Conservation (phyloP, 2,888 invertebrate species). For the Ormyrus pomaceus region DNA sequence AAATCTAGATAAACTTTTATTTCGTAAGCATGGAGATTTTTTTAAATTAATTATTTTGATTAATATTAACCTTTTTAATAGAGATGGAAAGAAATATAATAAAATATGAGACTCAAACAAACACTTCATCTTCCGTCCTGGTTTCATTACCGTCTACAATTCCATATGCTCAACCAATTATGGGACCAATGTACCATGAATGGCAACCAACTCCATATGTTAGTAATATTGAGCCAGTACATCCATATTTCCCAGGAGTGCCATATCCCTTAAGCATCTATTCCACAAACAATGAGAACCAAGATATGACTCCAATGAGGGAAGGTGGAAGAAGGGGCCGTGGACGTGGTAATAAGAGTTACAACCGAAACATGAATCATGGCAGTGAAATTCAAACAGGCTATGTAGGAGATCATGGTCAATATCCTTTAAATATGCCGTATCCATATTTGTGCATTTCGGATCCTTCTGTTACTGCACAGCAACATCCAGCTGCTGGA, state of each 20-base stretch:
- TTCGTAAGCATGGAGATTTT: not conserved
- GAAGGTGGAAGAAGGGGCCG: conserved; percentile 63
- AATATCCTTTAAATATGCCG: conserved; percentile 60
- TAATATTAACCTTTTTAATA: conserved; percentile 16
- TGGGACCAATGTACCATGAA: conserved; percentile 59
- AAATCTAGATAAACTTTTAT: conserved; percentile 20
- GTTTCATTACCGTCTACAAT: conserved; percentile 60
- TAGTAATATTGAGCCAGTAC: conserved; percentile 76
- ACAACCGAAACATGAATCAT: conserved; percentile 63
- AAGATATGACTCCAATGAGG: conserved; percentile 61
- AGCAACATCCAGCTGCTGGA: conserved; percentile 65
- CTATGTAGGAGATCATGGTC: conserved; percentile 64
- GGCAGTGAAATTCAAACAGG: conserved; percentile 65
- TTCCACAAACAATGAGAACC: conserved; percentile 59
- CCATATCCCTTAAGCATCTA: conserved; percentile 60
- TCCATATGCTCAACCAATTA: conserved; percentile 61
- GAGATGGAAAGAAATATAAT: conserved; percentile 53
- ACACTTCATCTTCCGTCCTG: conserved; percentile 54
- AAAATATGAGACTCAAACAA: conserved; percentile 56
- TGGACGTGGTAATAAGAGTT: conserved; percentile 64
- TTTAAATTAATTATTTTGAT: conserved; percentile 9
- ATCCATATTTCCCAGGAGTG: conserved; percentile 78
- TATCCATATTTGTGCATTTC: conserved; percentile 59
- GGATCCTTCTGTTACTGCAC: conserved; percentile 56
- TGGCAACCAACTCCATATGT: conserved; percentile 77